Conservation (phyloP, 2,113 vertebrate species). For the Toxotes chatareus region DNA sequence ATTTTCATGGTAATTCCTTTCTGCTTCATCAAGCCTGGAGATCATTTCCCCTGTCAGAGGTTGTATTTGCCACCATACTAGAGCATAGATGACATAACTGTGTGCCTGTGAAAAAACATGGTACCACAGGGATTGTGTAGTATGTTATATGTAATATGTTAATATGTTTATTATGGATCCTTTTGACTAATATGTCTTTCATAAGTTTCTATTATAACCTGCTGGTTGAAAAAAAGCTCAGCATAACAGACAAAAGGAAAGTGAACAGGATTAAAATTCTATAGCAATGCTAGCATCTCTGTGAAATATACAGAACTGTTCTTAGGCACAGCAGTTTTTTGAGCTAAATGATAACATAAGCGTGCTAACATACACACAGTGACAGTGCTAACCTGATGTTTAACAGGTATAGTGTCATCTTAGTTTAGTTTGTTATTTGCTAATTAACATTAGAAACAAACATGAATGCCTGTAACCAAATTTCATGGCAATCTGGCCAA, state of each 20-base stretch:
- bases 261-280: background rate
- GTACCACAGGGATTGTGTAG: background rate
- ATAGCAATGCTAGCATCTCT: background rate
- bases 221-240: background rate
- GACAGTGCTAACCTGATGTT: no score
- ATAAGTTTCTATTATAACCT: background rate
- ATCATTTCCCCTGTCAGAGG: background rate
- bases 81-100: background rate
- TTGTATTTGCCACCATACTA: background rate
- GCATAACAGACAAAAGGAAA: background rate
- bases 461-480: background rate
- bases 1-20: background rate
- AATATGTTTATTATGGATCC: no score
- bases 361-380: no score
- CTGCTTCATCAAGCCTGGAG: background rate
- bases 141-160: no score
- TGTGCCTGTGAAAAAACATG: background rate
- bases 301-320: no score
- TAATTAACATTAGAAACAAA: no score
- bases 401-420: no score
- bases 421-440: no score
- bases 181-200: background rate
- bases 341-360: no score
- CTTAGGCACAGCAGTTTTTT: no score
- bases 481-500: background rate